These are phyloP conservation scores for Oriolus oriolus DNA, from an alignment of 2,113 vertebrate genomes.

Conservation along the genomic window DNA sequence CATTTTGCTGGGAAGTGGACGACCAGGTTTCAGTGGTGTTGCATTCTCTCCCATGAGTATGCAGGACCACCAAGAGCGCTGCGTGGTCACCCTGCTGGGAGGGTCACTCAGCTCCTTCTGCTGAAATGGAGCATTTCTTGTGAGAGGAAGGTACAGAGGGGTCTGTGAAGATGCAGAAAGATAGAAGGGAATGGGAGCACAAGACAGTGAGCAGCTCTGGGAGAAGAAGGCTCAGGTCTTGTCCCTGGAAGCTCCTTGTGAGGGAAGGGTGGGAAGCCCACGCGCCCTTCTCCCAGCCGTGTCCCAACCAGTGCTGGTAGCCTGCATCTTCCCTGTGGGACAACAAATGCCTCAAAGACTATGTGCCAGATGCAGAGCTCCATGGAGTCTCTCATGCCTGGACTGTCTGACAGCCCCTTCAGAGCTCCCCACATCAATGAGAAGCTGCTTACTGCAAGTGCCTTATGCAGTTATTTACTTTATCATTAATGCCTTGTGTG, in stretches of 20 bases:
- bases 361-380: background rate
- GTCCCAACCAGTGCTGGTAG: background rate
- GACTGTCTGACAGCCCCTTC: background rate
- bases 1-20: background rate
- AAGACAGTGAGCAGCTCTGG: background rate
- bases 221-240: background rate
- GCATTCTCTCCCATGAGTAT: background rate
- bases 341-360: background rate
- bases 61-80: background rate
- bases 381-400: accelerated
- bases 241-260: background rate
- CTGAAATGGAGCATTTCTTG: background rate
- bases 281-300: background rate
- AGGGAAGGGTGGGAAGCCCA: background rate
- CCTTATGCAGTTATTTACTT: background rate
- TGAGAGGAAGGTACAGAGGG: background rate
- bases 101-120: background rate
- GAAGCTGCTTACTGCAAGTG: background rate
- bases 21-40: accelerated
- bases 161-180: background rate
- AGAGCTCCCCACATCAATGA: background rate
- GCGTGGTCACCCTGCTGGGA: background rate
- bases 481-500: background rate
- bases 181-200: background rate
- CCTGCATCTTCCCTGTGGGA: background rate